Base-by-base conservation (phyloP, 2,888 invertebrate species). In the Blastobasis lacticolella region DNA sequence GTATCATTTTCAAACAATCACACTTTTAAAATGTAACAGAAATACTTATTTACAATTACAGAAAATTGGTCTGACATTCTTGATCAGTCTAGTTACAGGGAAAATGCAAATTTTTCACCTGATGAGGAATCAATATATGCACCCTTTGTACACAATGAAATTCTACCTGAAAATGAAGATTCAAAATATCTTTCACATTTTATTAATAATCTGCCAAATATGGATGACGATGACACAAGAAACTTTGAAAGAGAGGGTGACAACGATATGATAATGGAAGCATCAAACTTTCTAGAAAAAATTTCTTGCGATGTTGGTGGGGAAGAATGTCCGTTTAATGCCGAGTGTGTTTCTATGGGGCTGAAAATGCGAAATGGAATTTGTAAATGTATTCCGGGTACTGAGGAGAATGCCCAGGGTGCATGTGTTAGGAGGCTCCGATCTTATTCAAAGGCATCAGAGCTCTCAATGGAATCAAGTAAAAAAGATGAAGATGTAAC, bases 381-480 rank as follows among this genome's bases (percentile, higher is more conserved):
- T 41, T 96, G 96, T 64, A 90, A 91, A 66, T 96, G 96, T 77
- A 81, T 90, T 36, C 81, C 88, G 1, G 93, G 93, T 1, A 94
- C 89, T 59, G 81, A 80, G 49, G 84, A 81, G 55, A 80, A 75
- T 57, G 58, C 78, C 0, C 81, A 83, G 58, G 88, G 88, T 0
- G 61, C 73, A 0, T 85, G 85, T 61, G 69, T 83, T 8, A 73
- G 77, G 54, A 65, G 63, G 6, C 58, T 70, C 1, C 73, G 86
- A 59, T 81, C 85, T 9, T 86, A 68, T 63, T 76, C 86, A 2
- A 87, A 88, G 68, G 85, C 83, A 8, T 82, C 85, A 2, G 80
- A 78, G 9, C 64, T 72, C 56, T 70, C 73, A 4, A 67, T 78
- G 47, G 82, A 81, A 59, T 60, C 73, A 23, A 71, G 78, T 7